phyloP scores from a whole-genome alignment of 2,113 vertebrate species.

The Dicaeum eximium region DNA sequence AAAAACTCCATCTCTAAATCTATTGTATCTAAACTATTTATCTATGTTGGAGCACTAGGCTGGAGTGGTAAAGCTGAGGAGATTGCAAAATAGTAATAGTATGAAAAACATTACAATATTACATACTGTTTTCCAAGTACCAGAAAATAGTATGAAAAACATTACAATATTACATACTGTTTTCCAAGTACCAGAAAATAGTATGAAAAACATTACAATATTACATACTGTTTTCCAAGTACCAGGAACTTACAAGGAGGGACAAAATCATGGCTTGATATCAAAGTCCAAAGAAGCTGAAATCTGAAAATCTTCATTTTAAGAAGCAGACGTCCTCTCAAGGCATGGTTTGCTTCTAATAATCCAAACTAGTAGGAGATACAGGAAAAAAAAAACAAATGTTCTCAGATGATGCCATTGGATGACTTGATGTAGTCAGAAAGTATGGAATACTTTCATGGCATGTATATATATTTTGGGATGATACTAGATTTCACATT shows the following conservation, averaged over 20 bases:
- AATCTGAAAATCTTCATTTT: background rate
- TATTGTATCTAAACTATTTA: background rate
- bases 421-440: background rate
- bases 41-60: background rate
- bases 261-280: background rate
- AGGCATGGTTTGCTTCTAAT: background rate
- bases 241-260: background rate
- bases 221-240: background rate
- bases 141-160: background rate
- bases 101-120: background rate
- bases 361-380: background rate
- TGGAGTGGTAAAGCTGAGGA: background rate
- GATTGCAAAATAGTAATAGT: background rate
- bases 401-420: background rate
- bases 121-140: background rate
- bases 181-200: too few species aligned
- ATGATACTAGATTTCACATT: background rate
- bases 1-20: background rate
- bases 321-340: background rate
- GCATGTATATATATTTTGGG: background rate
- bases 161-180: background rate
- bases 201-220: background rate
- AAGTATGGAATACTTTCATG: background rate
- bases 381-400: background rate
- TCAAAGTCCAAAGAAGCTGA: background rate